phyloP scores from a whole-genome alignment of 64 coral and sea anemone genomes.

The Stichodactyla mertensii region DNA sequence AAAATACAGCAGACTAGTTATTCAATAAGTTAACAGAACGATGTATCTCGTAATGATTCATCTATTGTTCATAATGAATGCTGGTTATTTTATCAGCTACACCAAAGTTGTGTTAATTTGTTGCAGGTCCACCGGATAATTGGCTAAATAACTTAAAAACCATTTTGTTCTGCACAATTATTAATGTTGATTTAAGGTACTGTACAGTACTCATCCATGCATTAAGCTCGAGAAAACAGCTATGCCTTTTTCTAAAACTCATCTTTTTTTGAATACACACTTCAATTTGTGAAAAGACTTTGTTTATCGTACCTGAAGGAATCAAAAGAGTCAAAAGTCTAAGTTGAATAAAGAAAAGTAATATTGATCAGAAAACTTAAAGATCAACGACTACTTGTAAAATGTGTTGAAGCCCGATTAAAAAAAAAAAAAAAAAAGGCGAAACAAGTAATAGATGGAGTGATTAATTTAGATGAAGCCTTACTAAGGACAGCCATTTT shows the following conservation, averaged over 20 bases:
- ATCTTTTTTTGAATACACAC: not conserved
- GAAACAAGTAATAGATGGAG: not conserved
- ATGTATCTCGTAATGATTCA: not conserved
- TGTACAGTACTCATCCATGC: not conserved
- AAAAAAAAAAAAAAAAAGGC: not conserved
- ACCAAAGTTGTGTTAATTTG: not conserved
- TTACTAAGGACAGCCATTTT: no score
- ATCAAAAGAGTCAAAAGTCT: no score
- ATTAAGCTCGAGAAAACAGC: not conserved
- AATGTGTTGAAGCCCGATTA: no score
- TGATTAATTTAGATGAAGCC: not conserved
- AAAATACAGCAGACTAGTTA: not conserved
- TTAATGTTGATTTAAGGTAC: not conserved
- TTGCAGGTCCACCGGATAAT: not conserved
- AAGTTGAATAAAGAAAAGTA: no score
- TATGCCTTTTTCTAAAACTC: not conserved
- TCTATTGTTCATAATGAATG: not conserved
- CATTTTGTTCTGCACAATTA: not conserved
- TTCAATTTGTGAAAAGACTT: not conserved
- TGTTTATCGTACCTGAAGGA: no score
- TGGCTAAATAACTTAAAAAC: not conserved
- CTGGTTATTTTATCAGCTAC: not conserved
- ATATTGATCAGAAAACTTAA: no score
- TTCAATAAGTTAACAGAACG: not conserved
- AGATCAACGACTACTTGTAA: no score